A percentile compares a stretch with the other conserved stretches of the same genome.
Evolutionary conservation across 2,797 vertebrate genomes (phyloP).

Genomic region (Lepus oiostolus): DNA sequence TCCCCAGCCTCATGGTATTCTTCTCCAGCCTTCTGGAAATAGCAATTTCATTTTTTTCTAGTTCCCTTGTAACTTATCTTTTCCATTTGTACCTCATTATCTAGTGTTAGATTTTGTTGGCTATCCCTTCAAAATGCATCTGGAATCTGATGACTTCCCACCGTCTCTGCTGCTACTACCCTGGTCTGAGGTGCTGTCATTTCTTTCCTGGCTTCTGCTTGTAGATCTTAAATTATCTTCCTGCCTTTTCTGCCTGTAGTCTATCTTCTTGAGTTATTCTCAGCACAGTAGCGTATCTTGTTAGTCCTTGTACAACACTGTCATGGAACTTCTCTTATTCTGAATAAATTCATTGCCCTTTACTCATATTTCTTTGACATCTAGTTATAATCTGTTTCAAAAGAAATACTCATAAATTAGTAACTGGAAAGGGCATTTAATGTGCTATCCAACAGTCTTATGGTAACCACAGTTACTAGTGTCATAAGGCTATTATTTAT

Average conservation of each 20-base stretch:
- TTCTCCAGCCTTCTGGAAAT: constrained; percentile 3
- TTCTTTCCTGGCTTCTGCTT: background rate
- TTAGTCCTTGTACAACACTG: background rate
- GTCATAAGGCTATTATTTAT: constrained; percentile 16
- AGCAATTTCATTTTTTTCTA: background rate
- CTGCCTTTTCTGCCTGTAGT: background rate
- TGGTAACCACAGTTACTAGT: constrained; percentile 4
- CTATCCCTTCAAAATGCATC: background rate
- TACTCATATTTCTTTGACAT: background rate
- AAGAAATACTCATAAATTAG: background rate
- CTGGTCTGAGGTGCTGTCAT: background rate
- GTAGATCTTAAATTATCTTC: background rate
- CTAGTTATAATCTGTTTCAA: background rate
- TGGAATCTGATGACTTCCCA: background rate
- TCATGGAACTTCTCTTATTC: background rate
- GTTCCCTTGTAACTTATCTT: background rate
- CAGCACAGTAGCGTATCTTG: background rate
- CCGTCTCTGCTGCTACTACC: background rate
- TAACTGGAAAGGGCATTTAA: background rate
- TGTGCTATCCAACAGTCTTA: background rate
- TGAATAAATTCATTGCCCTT: background rate
- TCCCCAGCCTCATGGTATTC: background rate
- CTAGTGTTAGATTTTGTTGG: background rate
- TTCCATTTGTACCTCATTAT: background rate
- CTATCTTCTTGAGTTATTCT: constrained; percentile 9